These are phyloP conservation scores for Tetramorium simillimum DNA, from an alignment of 1,140 invertebrate genomes.

Conservation along the genomic window DNA sequence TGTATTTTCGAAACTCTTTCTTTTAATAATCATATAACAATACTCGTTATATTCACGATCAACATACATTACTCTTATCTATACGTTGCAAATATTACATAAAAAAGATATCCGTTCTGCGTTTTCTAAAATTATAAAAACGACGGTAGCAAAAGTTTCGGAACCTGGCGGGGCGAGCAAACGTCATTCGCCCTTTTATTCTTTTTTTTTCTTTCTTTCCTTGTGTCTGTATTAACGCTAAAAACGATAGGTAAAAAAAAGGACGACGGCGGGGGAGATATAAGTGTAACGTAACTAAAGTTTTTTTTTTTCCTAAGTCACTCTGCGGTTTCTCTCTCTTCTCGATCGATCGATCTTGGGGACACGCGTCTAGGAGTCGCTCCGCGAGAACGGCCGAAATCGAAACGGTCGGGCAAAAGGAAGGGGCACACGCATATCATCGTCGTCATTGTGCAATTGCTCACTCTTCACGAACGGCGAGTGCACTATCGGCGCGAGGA, in stretches of 20 bases:
- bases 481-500: conserved; percentile 57
- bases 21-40: conserved; percentile 76
- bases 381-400: conserved; percentile 57
- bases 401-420: conserved; percentile 52
- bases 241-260: conserved; percentile 56
- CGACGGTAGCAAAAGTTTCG: conserved; percentile 61
- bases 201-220: conserved; percentile 12
- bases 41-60: conserved; percentile 73
- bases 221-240: conserved; percentile 26
- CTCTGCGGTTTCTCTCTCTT: conserved; percentile 66
- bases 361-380: conserved; percentile 20
- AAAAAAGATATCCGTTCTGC: conserved; percentile 58
- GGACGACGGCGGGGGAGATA: conserved; percentile 2
- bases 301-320: conserved; percentile 66
- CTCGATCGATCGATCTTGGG: conserved; percentile 39
- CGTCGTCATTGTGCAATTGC: conserved; percentile 64
- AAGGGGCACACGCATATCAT: conserved; percentile 60
- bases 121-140: conserved; percentile 64
- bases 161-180: conserved; percentile 5
- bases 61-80: conserved; percentile 74
- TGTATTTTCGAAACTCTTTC: conserved; percentile 72
- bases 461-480: conserved; percentile 58
- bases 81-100: conserved; percentile 70
- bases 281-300: conserved; percentile 63
- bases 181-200: not conserved